These are phyloP conservation scores for Eira barbara DNA, from an alignment of 2,113 vertebrate genomes.

Conservation along the genomic window DNA sequence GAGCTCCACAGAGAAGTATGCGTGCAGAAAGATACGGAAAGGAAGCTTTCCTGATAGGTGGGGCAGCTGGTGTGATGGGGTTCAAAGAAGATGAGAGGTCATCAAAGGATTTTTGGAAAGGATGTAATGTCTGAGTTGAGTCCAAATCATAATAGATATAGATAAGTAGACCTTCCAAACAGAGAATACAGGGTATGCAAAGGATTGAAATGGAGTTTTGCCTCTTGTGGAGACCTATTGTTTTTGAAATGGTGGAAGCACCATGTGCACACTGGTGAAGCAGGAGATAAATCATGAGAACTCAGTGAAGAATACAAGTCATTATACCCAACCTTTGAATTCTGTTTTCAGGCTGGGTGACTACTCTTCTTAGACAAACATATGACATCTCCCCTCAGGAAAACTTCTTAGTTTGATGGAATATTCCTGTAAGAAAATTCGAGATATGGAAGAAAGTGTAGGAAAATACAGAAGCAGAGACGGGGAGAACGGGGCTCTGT, in stretches of 20 bases:
- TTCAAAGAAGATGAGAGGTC: not conserved
- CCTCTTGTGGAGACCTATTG: not conserved
- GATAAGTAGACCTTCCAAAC: not conserved
- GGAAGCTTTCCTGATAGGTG: not conserved
- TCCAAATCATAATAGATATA: not conserved
- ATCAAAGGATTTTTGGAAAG: not conserved
- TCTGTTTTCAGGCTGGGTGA: not conserved
- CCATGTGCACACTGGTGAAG: not conserved
- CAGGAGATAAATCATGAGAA: not conserved
- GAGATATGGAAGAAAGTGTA: not conserved
- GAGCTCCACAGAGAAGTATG: not conserved
- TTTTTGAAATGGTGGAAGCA: not conserved
- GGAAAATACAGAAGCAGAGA: not conserved
- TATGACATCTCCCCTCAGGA: not conserved
- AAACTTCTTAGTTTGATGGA: not conserved
- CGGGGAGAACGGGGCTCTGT: fast-evolving
- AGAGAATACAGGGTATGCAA: not conserved
- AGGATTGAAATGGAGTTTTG: fast-evolving
- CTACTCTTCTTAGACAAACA: not conserved
- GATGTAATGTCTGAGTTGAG: not conserved
- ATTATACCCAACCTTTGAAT: fast-evolving
- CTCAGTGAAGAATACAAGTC: not conserved
- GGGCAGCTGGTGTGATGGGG: no score
- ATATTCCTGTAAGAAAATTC: not conserved
- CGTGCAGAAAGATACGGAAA: not conserved